Base-by-base conservation (phyloP, 2,888 invertebrate genomes). In the Oxyteleia sp. region DNA sequence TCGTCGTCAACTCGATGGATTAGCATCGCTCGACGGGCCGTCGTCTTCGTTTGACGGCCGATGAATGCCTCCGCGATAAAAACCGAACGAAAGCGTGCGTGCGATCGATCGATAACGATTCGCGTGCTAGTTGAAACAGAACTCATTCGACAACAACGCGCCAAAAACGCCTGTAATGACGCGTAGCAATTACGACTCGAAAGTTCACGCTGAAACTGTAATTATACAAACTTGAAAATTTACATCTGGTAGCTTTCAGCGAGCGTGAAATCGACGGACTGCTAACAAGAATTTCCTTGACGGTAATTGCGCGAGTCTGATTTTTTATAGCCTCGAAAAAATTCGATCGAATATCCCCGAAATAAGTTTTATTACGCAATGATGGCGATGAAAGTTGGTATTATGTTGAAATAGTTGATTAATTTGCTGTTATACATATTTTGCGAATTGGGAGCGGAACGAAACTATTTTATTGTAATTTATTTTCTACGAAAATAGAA, bases 101-200 rank as follows among this genome's bases (percentile, higher is more conserved):
- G 41, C 45, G 84, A 85, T 84, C 82, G 76, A 88, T 88, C 88
- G 86, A 87, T 87, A 84, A 87, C 84, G 87, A 89, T 89, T 89
- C 79, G 71, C 79, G 79, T 79, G 79, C 51, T 29, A 8, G 32
- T 49, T 41, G 51, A 79, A 71, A 64, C 26, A 41, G 57, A 72
- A 72, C 53, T 72, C 41, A 32, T 66, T 82, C 64, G 53, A 75
- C 59, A 82, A 71, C 61, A 71, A 66, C 38, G 53, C 23, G 32
- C 57, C 49, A 4, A 90, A 91, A 91, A 90, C 85, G 90, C 84
- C 87, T 89, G 86, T 90, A 90, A 90, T 89, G 89, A 90, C 89
- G 89, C 89, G 88, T 87, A 85, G 89, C 89, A 91, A 91, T 91
- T 90, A 89, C 90, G 88, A 59, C 41, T 87, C 84, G 88, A 89